These are phyloP conservation scores for Chrysemys picta DNA, from an alignment of 2,113 vertebrate genomes.

Conservation along the genomic window DNA sequence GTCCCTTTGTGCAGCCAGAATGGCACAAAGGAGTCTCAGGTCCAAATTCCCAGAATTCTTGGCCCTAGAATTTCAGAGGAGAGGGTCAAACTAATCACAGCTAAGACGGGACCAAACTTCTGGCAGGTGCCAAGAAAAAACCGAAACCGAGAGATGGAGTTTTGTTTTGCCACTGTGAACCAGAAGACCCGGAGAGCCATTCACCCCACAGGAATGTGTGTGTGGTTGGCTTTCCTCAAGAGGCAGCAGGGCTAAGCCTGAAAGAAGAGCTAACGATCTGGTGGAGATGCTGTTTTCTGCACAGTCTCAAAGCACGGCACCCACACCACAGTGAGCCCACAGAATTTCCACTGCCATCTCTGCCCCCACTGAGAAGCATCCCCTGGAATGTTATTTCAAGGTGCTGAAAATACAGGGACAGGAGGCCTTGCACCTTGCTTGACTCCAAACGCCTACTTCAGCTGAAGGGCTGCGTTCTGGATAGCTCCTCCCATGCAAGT, in stretches of 20 bases:
- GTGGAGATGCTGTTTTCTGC: not conserved
- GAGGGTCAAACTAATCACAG: not conserved
- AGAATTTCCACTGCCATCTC: fast-evolving
- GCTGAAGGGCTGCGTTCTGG: not conserved
- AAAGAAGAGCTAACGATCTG: fast-evolving
- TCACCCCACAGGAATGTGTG: not conserved
- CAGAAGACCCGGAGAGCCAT: not conserved
- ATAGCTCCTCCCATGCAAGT: not conserved
- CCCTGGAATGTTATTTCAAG: not conserved
- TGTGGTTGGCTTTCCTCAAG: not conserved
- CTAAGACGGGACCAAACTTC: not conserved
- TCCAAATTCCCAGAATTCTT: no score
- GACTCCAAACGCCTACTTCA: fast-evolving
- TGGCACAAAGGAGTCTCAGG: no score
- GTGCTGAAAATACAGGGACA: not conserved
- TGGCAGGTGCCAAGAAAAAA: not conserved
- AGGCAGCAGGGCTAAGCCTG: not conserved
- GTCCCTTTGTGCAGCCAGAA: no score
- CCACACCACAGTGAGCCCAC: not conserved
- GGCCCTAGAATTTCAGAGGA: not conserved
- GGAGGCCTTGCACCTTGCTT: fast-evolving
- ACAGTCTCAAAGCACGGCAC: no score
- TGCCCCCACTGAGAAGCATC: no score
- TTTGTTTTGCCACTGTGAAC: fast-evolving
- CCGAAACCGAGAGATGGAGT: not conserved